Percentiles rank a stretch among this genome's conserved stretches.
Conservation (phyloP, 2,888 invertebrate species). For the Rosalia funebris region DNA sequence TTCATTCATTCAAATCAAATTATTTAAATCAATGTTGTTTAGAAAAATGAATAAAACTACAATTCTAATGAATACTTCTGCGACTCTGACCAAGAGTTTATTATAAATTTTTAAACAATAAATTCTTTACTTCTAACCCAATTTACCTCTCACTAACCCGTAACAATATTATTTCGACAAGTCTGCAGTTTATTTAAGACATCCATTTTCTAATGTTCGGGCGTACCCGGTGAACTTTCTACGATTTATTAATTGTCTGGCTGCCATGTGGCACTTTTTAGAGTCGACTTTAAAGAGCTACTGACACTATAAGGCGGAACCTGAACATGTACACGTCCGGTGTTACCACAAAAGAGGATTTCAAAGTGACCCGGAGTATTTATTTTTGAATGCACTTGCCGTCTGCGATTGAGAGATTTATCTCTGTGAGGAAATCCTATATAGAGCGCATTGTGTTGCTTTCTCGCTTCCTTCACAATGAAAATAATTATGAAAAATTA, state of each 20-base stretch:
- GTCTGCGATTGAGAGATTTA: constrained; percentile 29
- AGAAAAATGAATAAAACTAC: too few species aligned
- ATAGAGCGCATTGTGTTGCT: constrained; percentile 9
- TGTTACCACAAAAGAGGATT: constrained; percentile 40
- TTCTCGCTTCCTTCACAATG: constrained; percentile 1
- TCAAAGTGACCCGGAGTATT: constrained; percentile 32
- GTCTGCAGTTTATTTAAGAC: too few species aligned
- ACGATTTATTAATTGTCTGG: constrained; percentile 15
- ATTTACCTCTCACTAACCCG: too few species aligned
- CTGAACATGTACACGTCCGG: constrained; percentile 39
- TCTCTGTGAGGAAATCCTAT: constrained; percentile 13
- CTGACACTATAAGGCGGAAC: constrained; percentile 33
- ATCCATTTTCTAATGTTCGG: not conserved
- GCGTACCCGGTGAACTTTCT: not conserved
- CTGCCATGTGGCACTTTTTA: constrained; percentile 11
- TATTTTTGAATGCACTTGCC: constrained; percentile 32
- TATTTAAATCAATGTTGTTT: too few species aligned
- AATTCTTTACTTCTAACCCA: too few species aligned
- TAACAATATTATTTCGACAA: too few species aligned
- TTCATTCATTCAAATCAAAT: too few species aligned
- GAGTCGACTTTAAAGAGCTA: constrained; percentile 21
- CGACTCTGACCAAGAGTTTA: too few species aligned
- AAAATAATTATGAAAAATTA: not conserved
- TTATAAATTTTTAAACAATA: too few species aligned
- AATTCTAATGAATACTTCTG: too few species aligned